Evolutionary conservation across 2,888 invertebrate genomes (phyloP).

Genomic region (Lasioglossum pauxillum): DNA sequence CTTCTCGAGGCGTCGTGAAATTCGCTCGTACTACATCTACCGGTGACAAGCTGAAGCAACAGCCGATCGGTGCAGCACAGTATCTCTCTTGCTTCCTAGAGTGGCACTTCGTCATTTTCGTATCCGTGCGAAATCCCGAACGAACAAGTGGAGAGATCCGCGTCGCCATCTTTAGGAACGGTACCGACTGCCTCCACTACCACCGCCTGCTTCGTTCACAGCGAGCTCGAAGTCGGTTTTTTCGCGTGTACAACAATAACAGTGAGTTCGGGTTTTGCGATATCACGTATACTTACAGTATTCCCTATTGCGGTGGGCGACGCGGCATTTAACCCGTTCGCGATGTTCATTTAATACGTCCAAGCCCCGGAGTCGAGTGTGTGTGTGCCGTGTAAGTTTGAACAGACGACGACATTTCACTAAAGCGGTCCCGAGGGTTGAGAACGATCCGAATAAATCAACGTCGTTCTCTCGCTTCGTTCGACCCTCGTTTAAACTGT

Average conservation of each 20-base stretch:
- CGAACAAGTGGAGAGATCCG: conserved; percentile 70
- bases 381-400: conserved; percentile 45
- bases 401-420: conserved; percentile 50
- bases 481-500: conserved; percentile 35
- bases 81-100: conserved; percentile 71
- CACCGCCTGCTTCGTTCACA: conserved; percentile 53
- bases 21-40: conserved; percentile 68
- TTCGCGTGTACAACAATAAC: conserved; percentile 33
- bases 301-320: conserved; percentile 23
- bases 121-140: conserved; percentile 78
- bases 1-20: conserved; percentile 29
- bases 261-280: conserved; percentile 44
- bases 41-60: conserved; percentile 65
- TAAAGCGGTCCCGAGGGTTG: conserved; percentile 48
- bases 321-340: conserved; percentile 35
- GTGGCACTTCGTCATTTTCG: conserved; percentile 73
- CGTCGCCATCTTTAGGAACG: conserved; percentile 80
- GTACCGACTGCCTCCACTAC: conserved; percentile 63
- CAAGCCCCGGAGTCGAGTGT: conserved; percentile 6
- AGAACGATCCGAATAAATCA: conserved; percentile 36
- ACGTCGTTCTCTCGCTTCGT: conserved; percentile 23
- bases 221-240: conserved; percentile 33
- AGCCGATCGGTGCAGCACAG: conserved; percentile 71
- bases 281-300: conserved; percentile 25
- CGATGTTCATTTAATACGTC: conserved; percentile 55